Base-by-base conservation (phyloP, 2,113 vertebrate species). In the Prochilodus magdalenae region DNA sequence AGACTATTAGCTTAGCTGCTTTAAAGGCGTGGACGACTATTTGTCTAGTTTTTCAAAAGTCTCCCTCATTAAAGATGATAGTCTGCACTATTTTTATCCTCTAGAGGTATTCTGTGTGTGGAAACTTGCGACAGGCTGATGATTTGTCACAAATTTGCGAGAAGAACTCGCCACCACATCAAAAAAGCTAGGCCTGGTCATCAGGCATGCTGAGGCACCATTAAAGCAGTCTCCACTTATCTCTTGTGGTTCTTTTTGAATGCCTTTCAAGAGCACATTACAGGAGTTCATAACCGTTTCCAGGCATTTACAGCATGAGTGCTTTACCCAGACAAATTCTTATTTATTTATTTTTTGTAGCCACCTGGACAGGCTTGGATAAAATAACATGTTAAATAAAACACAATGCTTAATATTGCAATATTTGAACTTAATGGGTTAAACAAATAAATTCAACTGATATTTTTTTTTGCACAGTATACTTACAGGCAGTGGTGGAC, bases 1-100 rank as follows among this genome's bases (percentile, higher is more conserved):
- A 87, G 80, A 87, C 80, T 86, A 86, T 89, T 91, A 88, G 90
- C 80, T 72, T 85, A 84, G 16, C 65, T 81, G 73, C 29, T 91
- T 90, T 88, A 89, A 80, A 85, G 87, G 89, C 80, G 85, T 86
- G 83, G 83, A 65, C 77, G 77, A 29, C 81, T 86, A 86, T 65
- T 88, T 81, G 79, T 75, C 75, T 83, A 85, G 60, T 66, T 2
- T 82, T 83, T 80, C 73, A 13, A 69, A 51, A 62, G 47, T n/a
- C 36, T n/a, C 12, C 53, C 47, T 72, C 8, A 33, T 82, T 85
- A 69, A 29, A 22, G 59, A 53, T 36, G 27, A 67, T 81, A 51
- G 30, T n/a, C 40, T 59, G 73, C 49, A 57, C 65, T 75, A 60
- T 84, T 60, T 84, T 84, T 72, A 73, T 36, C 20, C 26, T 16